Base-by-base conservation (phyloP, 2,113 vertebrate genomes). In the Chrysemys picta region DNA sequence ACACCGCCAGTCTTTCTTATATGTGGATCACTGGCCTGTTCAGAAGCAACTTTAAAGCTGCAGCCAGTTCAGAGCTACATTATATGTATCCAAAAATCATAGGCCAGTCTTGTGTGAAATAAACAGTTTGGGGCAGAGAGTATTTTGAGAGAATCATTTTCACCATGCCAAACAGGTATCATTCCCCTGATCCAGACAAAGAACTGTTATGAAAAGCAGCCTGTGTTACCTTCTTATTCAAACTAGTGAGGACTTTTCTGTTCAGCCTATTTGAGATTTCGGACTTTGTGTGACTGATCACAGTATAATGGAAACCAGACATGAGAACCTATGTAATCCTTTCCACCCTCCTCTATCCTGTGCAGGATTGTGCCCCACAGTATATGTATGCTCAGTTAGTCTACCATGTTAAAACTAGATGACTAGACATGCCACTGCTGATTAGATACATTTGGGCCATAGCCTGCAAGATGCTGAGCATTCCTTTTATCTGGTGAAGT, bases 381-480 rank as follows among this genome's bases (percentile, higher is more conserved):
- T 50, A 5, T 45, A 42, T 56, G 81, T 87, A 54, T 38, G 2
- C 22, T 79, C 89, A 88, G 7, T 49, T 92, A 45, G 56, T 94
- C 76, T 38, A 35, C 85, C 75, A 79, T 91, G n/a, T 65, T 90
- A 89, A 85, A 90, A 65, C 10, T 52, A 4, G 42, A 2, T 86
- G 86, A 96, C 56, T 75, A 79, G 89, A 62, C 72, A 27, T 49
- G n/a, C 35, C 84, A 65, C 56, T 94, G 57, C 72, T 93, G 87
- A 72, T 86, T 1, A 50, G 85, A 94, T 78, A 56, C 62, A 69
- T 89, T 62, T 89, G 69, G 52, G 56, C 62, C 72, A 80, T 84
- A 50, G 42, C 69, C 59, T 92, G 91, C 80, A 91, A 94, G 94
- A 85, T 94, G 89, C 89, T 87, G 76, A 95, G 65, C 50, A 87